Conservation (phyloP, 2,888 invertebrate species). For the Lasioglossum vierecki region DNA sequence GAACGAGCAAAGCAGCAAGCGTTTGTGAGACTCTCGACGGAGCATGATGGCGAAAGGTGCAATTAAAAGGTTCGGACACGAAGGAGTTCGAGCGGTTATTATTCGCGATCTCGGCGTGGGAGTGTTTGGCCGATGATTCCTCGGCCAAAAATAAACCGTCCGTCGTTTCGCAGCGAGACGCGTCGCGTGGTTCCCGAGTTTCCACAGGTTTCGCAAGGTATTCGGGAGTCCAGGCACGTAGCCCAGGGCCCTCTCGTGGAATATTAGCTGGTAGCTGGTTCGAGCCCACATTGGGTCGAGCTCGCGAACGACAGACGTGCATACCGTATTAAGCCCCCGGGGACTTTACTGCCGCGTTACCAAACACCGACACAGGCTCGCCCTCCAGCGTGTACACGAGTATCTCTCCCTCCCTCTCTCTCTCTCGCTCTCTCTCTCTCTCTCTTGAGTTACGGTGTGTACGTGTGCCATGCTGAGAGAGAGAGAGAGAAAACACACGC, state of each 20-base stretch:
- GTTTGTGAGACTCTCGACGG: not conserved
- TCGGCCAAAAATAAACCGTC: constrained; percentile 30
- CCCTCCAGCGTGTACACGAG: constrained; percentile 21
- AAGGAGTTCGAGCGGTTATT: not conserved
- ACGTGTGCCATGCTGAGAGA: not conserved
- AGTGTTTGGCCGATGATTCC: constrained; percentile 14
- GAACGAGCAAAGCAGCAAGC: not conserved
- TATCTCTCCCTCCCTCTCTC: not conserved
- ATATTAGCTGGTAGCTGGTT: constrained; percentile 81
- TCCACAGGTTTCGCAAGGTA: constrained; percentile 63
- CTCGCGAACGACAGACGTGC: constrained; percentile 80
- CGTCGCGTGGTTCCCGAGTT: constrained; percentile 55
- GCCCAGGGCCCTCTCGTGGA: constrained; percentile 79
- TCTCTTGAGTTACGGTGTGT: not conserved
- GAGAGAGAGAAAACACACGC: not conserved
- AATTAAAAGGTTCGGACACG: not conserved
- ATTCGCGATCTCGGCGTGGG: not conserved
- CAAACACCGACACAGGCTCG: constrained; percentile 53
- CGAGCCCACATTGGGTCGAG: constrained; percentile 77
- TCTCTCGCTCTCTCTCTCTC: not conserved
- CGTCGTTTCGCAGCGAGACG: constrained; percentile 15
- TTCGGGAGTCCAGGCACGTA: constrained; percentile 78
- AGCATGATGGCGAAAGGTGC: not conserved
- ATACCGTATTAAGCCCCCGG: constrained; percentile 82
- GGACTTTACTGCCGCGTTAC: constrained; percentile 73